Percentiles rank a stretch among this genome's conserved stretches.
Conservation (phyloP, 2,888 invertebrate species). For the Hirtodrosophila alboralis region DNA sequence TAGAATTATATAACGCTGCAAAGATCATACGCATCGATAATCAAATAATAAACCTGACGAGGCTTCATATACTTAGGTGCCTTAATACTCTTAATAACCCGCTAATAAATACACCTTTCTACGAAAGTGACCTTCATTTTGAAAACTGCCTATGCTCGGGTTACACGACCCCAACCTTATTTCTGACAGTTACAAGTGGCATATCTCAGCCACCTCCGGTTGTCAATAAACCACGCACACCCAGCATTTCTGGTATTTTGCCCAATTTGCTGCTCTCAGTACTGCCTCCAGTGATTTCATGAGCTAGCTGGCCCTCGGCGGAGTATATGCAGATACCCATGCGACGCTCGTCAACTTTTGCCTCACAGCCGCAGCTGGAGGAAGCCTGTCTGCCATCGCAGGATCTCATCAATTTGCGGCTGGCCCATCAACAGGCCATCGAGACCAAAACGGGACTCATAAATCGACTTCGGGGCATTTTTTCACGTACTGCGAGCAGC, state of each 20-base stretch:
- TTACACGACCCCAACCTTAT: too few relatives aligned
- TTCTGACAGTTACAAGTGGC: constrained; percentile 79
- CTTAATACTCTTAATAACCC: too few relatives aligned
- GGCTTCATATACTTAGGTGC: too few relatives aligned
- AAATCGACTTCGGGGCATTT: constrained; percentile 86
- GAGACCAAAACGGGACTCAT: constrained; percentile 86
- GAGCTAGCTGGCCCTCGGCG: constrained; percentile 91
- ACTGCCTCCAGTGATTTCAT: constrained; percentile 90
- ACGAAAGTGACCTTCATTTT: too few relatives aligned
- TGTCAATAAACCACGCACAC: constrained; percentile 85
- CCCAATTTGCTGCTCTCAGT: constrained; percentile 90
- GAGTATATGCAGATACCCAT: constrained; percentile 86
- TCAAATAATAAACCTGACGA: too few relatives aligned
- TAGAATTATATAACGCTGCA: too few relatives aligned
- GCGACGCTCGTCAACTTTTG: constrained; percentile 87
- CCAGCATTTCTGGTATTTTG: constrained; percentile 89
- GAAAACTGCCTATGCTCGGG: too few relatives aligned
- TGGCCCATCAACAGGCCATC: constrained; percentile 85
- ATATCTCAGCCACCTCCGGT: constrained; percentile 56
- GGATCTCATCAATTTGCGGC: constrained; percentile 86
- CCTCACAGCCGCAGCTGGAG: constrained; percentile 88
- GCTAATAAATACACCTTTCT: too few relatives aligned
- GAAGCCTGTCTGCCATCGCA: constrained; percentile 86
- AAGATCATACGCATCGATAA: too few relatives aligned
- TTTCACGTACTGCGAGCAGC: constrained; percentile 87